phyloP scores from a whole-genome alignment of 2,113 vertebrate species.

The Melanerpes formicivorus region DNA sequence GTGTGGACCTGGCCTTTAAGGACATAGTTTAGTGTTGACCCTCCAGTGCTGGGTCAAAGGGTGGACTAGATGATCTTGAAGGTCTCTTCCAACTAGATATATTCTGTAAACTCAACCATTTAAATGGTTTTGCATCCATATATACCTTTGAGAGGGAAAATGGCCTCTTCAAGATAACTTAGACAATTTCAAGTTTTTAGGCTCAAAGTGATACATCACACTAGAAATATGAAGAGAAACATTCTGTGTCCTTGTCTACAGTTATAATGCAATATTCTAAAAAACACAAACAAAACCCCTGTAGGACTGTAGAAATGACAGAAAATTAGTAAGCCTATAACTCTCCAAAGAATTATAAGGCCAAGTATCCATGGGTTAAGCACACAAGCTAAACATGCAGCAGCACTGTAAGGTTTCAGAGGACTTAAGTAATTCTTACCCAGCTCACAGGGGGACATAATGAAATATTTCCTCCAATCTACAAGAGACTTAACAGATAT shows the following conservation, averaged over 20 bases:
- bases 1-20: too few species aligned
- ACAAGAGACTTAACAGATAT: neutral
- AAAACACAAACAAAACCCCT: too few species aligned
- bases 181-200: neutral
- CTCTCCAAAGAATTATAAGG: neutral
- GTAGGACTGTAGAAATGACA: neutral
- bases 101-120: neutral
- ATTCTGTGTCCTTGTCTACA: neutral
- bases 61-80: too few species aligned
- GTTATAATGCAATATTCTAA: neutral
- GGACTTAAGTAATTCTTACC: neutral
- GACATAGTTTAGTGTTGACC: too few species aligned
- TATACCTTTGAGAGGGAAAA: neutral
- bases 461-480: neutral
- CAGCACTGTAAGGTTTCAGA: neutral
- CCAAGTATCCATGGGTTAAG: neutral
- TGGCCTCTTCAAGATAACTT: neutral
- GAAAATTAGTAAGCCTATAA: neutral
- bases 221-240: neutral
- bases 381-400: neutral
- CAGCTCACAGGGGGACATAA: neutral
- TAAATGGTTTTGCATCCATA: neutral
- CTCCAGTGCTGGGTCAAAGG: too few species aligned
- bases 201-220: neutral
- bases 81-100: too few species aligned